These are phyloP conservation scores for Drosophila seguyi DNA, from an alignment of 1,140 invertebrate species.

Conservation along the genomic window DNA sequence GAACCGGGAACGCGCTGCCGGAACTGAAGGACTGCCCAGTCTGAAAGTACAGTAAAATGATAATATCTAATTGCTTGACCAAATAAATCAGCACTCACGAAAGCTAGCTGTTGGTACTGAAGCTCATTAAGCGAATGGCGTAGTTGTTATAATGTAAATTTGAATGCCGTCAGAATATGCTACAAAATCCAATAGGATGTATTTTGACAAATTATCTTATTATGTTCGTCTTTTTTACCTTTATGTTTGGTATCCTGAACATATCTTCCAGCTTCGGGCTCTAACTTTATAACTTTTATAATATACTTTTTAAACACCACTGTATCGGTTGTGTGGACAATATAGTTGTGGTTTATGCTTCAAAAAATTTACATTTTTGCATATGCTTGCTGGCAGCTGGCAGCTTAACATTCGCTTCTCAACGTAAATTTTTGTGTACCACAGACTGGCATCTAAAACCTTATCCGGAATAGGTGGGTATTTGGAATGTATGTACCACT, in stretches of 20 bases:
- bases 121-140: slow-evolving; percentile 48
- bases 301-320: neutral
- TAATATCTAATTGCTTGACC: neutral
- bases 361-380: accelerated
- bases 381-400: slow-evolving; percentile 33
- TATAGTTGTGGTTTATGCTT: too few relatives aligned
- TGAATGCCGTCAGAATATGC: slow-evolving; percentile 24
- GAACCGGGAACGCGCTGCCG: slow-evolving; percentile 1
- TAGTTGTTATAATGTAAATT: slow-evolving; percentile 33
- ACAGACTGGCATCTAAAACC: slow-evolving; percentile 12
- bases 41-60: slow-evolving; percentile 11
- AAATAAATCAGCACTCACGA: slow-evolving; percentile 26
- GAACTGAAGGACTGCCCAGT: slow-evolving; percentile 32
- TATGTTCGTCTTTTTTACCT: slow-evolving; percentile 2
- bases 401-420: neutral
- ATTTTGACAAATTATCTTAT: too few relatives aligned
- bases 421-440: neutral
- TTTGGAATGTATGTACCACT: slow-evolving; percentile 43
- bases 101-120: too few relatives aligned
- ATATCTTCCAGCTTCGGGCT: slow-evolving; percentile 2
- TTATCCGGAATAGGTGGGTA: neutral
- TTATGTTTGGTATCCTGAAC: neutral
- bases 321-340: slow-evolving; percentile 14
- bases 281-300: neutral
- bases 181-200: neutral